Conservation (phyloP, 2,888 invertebrate species). For the Cotesia congregata region DNA sequence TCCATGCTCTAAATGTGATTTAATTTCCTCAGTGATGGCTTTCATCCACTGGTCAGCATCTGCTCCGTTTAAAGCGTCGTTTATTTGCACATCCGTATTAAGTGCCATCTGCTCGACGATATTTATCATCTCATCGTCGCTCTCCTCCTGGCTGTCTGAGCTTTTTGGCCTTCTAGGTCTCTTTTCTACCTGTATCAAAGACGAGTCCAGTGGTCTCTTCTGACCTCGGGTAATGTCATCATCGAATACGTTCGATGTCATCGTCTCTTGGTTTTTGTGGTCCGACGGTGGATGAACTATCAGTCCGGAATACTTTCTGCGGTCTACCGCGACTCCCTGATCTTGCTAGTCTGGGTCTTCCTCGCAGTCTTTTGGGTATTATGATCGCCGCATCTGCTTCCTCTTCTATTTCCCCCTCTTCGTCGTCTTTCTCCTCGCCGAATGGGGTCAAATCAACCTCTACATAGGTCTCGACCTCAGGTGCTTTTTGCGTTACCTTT, state of each 20-base stretch:
- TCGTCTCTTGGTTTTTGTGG: background rate
- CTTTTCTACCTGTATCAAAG: background rate
- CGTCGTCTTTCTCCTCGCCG: background rate
- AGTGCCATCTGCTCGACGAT: background rate
- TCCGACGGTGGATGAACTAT: background rate
- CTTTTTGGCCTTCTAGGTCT: background rate
- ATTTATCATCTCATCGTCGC: background rate
- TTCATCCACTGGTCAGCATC: conserved; percentile 21
- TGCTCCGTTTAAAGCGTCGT: background rate
- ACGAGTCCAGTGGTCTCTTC: background rate
- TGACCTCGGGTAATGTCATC: too few relatives aligned
- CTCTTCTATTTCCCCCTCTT: background rate
- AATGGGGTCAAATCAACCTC: background rate
- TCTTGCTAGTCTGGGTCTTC: too few relatives aligned
- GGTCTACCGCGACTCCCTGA: too few relatives aligned
- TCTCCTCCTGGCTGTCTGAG: background rate
- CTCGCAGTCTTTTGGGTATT: too few relatives aligned
- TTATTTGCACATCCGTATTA: background rate
- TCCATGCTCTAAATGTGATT: conserved; percentile 39
- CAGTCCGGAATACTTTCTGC: too few relatives aligned
- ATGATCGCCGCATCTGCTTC: too few relatives aligned
- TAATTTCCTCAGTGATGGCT: conserved; percentile 23
- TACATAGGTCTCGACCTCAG: background rate
- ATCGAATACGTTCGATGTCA: too few relatives aligned
- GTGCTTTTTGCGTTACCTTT: background rate